Base-by-base conservation (phyloP, 2,888 invertebrate genomes). In the Petrolisthes cinctipes region DNA sequence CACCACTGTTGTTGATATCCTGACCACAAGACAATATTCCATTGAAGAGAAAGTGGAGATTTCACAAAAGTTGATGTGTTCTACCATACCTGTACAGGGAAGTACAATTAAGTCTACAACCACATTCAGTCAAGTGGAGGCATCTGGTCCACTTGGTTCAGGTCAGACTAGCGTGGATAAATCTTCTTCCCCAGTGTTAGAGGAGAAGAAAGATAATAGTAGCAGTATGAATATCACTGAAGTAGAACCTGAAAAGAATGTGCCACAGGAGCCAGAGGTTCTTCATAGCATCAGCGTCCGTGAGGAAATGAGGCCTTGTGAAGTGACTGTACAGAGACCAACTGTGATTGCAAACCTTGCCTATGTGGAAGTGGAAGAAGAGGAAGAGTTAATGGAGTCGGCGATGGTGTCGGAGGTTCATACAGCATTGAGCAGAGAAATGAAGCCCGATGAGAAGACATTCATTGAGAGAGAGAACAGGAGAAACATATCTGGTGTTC, bases 231-330 rank as follows among this genome's bases (percentile, higher is more conserved):
- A 61, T 17, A 3, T 61, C 61, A 11, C 57, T 7, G 7, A 57
- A 5, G 4, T 56, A 56, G 57, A 57, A 80, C 56, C 17, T 54
- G 78, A 78, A 78, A 78, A 57, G 54, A 6, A 57, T 56, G 51
- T 78, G 14, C 61, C 61, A 61, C 0, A 80, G 6, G 20, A 57
- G n/a, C 17, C 54, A 7, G 51, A 66, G 20, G 37, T 66, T 51
- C 61, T 6, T 9, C 81, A 81, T 17, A 61, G 76, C 17, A 73
- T 23, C 14, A 85, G 68, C 23, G 23, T 81, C 17, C 81, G 37
- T 54, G 61, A 81, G 23, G 81, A 86, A 73, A 81, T 76, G 57
- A 73, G 73, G 57, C n/a, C 23, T 37, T 86, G 11, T 81, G 85
- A 81, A 57, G 73, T 56, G 17, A 57, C 56, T 51, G 7, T 56